A percentile compares a stretch with the other conserved stretches of the same genome.
These are phyloP conservation scores for Hetaerina americana DNA, from an alignment of 1,140 invertebrate species.

Conservation along the genomic window DNA sequence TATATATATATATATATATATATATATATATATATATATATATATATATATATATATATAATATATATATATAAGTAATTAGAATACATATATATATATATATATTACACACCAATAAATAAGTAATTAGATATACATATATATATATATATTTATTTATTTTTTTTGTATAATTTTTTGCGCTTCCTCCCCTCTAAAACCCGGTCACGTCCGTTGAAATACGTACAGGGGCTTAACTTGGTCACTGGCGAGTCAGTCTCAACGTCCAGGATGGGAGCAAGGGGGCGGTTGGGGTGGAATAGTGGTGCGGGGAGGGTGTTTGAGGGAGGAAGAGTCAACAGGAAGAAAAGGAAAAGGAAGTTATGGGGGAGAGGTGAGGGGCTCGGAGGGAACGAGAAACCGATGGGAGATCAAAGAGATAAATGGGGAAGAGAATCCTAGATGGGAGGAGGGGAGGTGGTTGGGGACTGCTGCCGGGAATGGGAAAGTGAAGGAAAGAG, in stretches of 20 bases:
- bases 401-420: background rate
- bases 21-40: too few species aligned
- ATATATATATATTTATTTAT: too few species aligned
- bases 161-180: too few species aligned
- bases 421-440: background rate
- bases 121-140: too few species aligned
- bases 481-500: background rate
- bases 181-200: background rate
- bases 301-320: background rate
- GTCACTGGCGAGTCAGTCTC: background rate
- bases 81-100: too few species aligned
- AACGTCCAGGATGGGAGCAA: background rate
- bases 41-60: too few species aligned
- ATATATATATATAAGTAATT: too few species aligned
- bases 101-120: too few species aligned
- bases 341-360: background rate
- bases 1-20: too few species aligned
- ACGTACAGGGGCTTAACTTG: background rate
- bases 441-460: background rate
- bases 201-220: background rate
- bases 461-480: background rate
- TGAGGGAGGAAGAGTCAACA: background rate
- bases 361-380: background rate
- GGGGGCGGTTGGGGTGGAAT: background rate
- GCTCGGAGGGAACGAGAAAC: background rate